Evolutionary conservation across 2,888 invertebrate species (phyloP).

Genomic region (Ennomos quercinarius): DNA sequence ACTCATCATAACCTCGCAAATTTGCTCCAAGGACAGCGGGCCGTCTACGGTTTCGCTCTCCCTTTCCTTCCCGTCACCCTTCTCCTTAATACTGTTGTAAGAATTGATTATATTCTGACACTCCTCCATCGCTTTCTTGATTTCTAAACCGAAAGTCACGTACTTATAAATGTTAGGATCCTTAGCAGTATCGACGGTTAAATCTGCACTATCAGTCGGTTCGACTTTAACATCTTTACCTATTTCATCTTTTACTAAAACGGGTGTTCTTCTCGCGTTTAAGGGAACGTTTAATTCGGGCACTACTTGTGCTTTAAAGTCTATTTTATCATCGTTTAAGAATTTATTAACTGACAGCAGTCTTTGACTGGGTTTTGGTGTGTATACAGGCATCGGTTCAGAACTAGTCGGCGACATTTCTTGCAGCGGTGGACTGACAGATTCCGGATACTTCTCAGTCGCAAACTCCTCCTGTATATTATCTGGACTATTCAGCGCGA

Average conservation of each 20-base stretch:
- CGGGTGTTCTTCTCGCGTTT: slow-evolving; percentile 59
- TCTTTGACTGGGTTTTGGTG: slow-evolving; percentile 66
- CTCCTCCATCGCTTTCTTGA: slow-evolving; percentile 80
- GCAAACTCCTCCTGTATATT: slow-evolving; percentile 45
- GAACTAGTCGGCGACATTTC: slow-evolving; percentile 74
- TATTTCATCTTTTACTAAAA: slow-evolving; percentile 53
- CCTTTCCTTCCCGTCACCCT: slow-evolving; percentile 55
- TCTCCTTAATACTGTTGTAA: slow-evolving; percentile 64
- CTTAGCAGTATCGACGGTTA: slow-evolving; percentile 43
- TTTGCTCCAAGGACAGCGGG: slow-evolving; percentile 68
- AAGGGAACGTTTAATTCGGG: slow-evolving; percentile 63
- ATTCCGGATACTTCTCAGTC: slow-evolving; percentile 64
- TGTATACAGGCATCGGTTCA: slow-evolving; percentile 65
- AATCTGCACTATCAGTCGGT: slow-evolving; percentile 34
- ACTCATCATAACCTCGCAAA: slow-evolving; percentile 76
- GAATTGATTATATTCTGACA: slow-evolving; percentile 79
- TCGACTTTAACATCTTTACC: slow-evolving; percentile 42
- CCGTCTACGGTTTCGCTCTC: slow-evolving; percentile 50
- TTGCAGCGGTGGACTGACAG: slow-evolving; percentile 76
- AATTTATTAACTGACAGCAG: slow-evolving; percentile 67
- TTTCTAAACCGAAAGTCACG: slow-evolving; percentile 73
- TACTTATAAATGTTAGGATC: slow-evolving; percentile 72
- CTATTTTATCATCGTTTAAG: slow-evolving; percentile 53
- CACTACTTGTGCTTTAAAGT: slow-evolving; percentile 52
- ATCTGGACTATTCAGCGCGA: slow-evolving; percentile 60